A percentile compares a stretch with the other conserved stretches of the same genome.
Conservation (phyloP, 1,140 invertebrate genomes). For the Halesus radiatus region DNA sequence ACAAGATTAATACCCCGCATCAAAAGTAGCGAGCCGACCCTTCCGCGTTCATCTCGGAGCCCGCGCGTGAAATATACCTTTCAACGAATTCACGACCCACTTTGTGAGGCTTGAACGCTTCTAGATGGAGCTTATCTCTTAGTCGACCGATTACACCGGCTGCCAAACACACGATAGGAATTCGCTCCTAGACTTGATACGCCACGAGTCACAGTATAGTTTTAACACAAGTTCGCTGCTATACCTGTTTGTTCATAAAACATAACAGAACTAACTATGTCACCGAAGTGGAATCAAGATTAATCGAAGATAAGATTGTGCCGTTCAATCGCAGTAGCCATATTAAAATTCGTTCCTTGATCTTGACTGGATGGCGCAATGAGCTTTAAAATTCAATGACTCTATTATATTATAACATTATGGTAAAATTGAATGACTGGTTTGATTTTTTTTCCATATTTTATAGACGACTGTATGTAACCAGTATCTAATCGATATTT, state of each 20-base stretch:
- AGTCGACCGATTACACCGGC: slow-evolving; percentile 10
- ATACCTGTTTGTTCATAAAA: slow-evolving; percentile 4
- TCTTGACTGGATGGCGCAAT: no score
- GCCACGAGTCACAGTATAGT: background rate
- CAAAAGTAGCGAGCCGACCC: background rate
- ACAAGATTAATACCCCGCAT: slow-evolving; percentile 28
- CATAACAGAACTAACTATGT: background rate
- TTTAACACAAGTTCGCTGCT: background rate
- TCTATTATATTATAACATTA: background rate
- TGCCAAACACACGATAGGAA: slow-evolving; percentile 25
- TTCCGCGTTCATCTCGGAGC: background rate
- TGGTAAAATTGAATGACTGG: background rate
- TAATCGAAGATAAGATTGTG: no score
- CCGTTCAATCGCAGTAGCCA: no score
- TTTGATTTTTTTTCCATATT: no score
- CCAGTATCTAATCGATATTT: no score
- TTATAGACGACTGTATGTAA: no score
- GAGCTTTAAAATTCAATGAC: no score
- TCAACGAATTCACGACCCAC: slow-evolving; percentile 16
- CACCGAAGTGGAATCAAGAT: background rate
- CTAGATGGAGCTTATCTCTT: slow-evolving; percentile 16
- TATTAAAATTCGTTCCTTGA: no score
- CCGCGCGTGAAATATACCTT: background rate
- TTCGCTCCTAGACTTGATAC: background rate
- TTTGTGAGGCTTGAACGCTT: slow-evolving; percentile 12